Evolutionary conservation across 1,140 invertebrate species (phyloP), one percentile per base, ranked within the genome.

Genomic region (Zaprionus camerounensis): DNA sequence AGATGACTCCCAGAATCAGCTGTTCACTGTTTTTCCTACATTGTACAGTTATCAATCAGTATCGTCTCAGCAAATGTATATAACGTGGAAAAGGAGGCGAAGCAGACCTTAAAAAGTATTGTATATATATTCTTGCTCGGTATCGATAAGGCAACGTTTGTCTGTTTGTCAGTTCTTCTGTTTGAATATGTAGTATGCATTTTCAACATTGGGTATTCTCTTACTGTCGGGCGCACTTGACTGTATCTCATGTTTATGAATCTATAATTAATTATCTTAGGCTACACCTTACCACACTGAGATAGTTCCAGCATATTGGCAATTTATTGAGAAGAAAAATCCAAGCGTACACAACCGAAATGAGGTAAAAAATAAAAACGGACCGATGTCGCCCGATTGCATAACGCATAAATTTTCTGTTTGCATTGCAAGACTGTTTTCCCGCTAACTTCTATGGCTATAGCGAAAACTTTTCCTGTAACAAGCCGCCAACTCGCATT

Each of bases 321-420:
- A 51, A 9, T 51, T n/a, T 31, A 53, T 13, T 5, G 38, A 17
- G 41, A 44, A 44, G 41, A 17, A 44, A 44, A 17, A 44, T 1
- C 3, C 2, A 49, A 49, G 3, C 26, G 57, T 80, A 74, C 38
- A 69, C 59, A 71, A 71, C 72, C 58, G 66, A 88, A 62, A 2
- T 63, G 28, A 38, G 20, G 20, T 2, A 41, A 41, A 41, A 41
- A n/a, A n/a, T 31, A 31, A 11, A 31, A 31, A 11, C 31, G 9
- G 9, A 31, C 31, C 64, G 61, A 62, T 74, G 66, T 70, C 66
- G 67, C 26, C 31, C 17, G 55, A 88, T 88, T 88, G 71, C 84
- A 88, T 87, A 87, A 87, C 80, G 77, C 80, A 83, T 88, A 88
- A 75, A 81, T 88, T 83, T 80, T 51, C 46, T 24, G 46, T 12